phyloP scores from a whole-genome alignment of 2,888 invertebrate genomes.

The Caenorhabditis macrosperma region DNA sequence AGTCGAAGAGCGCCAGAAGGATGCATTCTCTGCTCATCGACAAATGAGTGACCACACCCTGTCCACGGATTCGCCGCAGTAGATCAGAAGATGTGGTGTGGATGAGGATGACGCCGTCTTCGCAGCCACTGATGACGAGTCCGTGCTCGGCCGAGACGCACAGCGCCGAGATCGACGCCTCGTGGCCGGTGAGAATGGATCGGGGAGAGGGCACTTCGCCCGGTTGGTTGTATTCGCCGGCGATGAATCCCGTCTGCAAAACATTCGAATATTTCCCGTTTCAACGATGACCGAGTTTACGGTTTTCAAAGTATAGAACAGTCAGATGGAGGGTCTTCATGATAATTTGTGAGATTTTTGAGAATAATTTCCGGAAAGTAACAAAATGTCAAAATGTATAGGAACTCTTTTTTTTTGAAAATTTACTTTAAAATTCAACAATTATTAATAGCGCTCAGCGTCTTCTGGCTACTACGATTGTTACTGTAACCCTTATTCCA shows the following conservation, averaged over 20 bases:
- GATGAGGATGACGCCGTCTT: constrained; percentile 94
- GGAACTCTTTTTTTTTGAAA: too few relatives aligned
- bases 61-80: constrained; percentile 86
- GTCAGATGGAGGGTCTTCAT: too few relatives aligned
- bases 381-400: too few relatives aligned
- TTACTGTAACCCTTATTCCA: too few relatives aligned
- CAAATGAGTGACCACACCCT: constrained; percentile 65
- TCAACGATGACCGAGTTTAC: too few relatives aligned
- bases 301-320: too few relatives aligned
- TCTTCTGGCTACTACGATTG: too few relatives aligned
- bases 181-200: constrained; percentile 97
- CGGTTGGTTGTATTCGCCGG: constrained; percentile 87
- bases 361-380: too few relatives aligned
- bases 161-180: constrained; percentile 94
- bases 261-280: too few relatives aligned
- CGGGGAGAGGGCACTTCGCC: constrained; percentile 94
- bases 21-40: constrained; percentile 93
- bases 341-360: too few relatives aligned
- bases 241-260: constrained; percentile 87
- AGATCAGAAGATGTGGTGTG: constrained; percentile 98
- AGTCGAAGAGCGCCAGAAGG: constrained; percentile 90
- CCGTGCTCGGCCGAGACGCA: constrained; percentile 98
- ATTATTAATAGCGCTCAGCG: too few relatives aligned
- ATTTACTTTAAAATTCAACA: too few relatives aligned
- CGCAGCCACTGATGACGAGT: constrained; percentile 94